phyloP scores from a whole-genome alignment of 2,888 invertebrate species.

The Lasioglossum lativentre region DNA sequence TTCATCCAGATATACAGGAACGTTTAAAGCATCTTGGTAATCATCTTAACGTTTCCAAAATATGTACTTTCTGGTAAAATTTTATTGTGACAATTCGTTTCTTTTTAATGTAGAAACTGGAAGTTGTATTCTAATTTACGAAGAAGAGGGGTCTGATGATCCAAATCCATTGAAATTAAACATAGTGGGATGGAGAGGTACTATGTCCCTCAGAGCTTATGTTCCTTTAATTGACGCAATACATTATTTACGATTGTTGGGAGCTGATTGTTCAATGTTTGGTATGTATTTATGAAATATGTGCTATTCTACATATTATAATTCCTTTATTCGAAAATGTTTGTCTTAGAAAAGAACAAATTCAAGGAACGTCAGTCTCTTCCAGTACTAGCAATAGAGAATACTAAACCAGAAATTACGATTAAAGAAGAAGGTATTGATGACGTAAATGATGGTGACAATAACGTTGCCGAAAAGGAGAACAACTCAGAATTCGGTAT shows the following conservation, averaged over 20 bases:
- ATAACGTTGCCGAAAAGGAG: not conserved
- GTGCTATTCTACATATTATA: conserved; percentile 55
- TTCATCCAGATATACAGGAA: conserved; percentile 89
- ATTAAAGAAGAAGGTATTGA: not conserved
- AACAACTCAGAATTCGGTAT: conserved; percentile 87
- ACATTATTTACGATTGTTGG: conserved; percentile 94
- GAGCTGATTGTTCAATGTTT: conserved; percentile 94
- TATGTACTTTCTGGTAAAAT: not conserved
- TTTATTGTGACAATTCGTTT: conserved; percentile 26
- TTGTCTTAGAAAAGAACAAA: conserved; percentile 88
- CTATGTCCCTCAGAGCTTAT: conserved; percentile 94
- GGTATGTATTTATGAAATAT: conserved; percentile 86
- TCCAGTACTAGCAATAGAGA: conserved; percentile 71
- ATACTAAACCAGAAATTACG: not conserved
- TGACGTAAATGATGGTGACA: not conserved
- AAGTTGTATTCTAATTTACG: conserved; percentile 91
- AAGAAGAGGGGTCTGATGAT: conserved; percentile 84
- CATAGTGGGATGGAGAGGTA: conserved; percentile 96
- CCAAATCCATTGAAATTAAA: conserved; percentile 87
- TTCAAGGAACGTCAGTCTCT: conserved; percentile 87
- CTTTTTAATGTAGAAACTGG: conserved; percentile 86
- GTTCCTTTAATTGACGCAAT: conserved; percentile 93
- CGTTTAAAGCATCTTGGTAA: conserved; percentile 90
- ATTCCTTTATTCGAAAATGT: conserved; percentile 15
- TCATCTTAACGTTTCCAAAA: not conserved